Base-by-base conservation (phyloP, 2,888 invertebrate species). In the Troglohyphantes excavatus region DNA sequence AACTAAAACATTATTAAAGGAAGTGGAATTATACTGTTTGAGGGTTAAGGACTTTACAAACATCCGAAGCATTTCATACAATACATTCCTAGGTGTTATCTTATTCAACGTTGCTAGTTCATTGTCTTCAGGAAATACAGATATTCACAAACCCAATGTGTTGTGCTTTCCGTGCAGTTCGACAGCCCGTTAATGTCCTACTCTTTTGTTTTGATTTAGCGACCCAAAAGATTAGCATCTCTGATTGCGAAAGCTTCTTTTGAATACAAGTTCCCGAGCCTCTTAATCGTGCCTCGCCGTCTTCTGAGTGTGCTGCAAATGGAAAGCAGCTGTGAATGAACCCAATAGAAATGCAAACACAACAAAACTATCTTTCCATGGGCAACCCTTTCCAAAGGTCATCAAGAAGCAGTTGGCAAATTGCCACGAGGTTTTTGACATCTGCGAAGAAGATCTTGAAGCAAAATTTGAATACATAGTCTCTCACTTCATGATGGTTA, bases 361-460 rank as follows among this genome's bases (percentile, higher is more conserved):
- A 59, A 67, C 75, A 75, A n/a, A 19, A 61, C 39, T 13, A 72
- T n/a, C n/a, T n/a, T n/a, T n/a, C n/a, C n/a, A n/a, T 26, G 65
- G 65, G 59, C 75, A 85, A 75, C 75, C 76, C 73, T 85, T 85
- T 76, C 53, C 59, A 63, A 59, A 72, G 63, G 61, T 73, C 43
- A 26, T 61, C 65, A 43, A 39, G 43, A 46, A 63, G 29, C 39
- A 46, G 23, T 73, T 83, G 83, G 83, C 73, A 46, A 43, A 17
- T 43, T 83, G 73, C 73, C 72, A 72, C 72, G 23, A 67, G 84
- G 65, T 85, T 33, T 33, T 76, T 75, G 84, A 53, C 76, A 46
- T 85, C n/a, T 73, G 75, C 21, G 67, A 68, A 17, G 53, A 39
- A 43, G 84, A 43, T 68, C 84, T 76, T 67, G 19, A 13, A 65